Evolutionary conservation across 1,140 invertebrate genomes (phyloP).

Genomic region (Diorhabda sublineata): DNA sequence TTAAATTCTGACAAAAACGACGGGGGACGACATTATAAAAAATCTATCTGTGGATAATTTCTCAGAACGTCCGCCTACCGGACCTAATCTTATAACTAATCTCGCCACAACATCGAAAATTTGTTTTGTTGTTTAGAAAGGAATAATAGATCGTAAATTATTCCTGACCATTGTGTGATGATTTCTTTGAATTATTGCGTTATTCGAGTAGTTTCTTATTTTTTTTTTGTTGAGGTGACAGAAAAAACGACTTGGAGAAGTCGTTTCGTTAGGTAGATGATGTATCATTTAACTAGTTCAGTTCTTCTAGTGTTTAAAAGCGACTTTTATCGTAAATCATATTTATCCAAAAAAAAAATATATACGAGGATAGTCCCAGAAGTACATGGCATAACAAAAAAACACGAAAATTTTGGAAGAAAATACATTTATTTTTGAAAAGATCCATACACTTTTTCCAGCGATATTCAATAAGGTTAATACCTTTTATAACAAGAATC

Average conservation of each 20-base stretch:
- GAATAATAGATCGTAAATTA: conserved; percentile 20
- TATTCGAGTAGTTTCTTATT: background rate
- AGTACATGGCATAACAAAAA: too few relatives aligned
- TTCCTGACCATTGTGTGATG: conserved; percentile 15
- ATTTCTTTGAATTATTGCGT: conserved; percentile 16
- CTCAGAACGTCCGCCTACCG: conserved; percentile 18
- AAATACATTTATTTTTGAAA: too few relatives aligned
- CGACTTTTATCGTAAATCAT: too few relatives aligned
- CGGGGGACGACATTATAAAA: conserved; percentile 6
- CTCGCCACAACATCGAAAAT: conserved; percentile 26
- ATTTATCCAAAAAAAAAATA: too few relatives aligned
- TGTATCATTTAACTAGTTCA: too few relatives aligned
- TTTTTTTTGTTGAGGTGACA: background rate
- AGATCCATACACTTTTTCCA: too few relatives aligned
- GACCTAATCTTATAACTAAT: conserved; percentile 14
- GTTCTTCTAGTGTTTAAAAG: too few relatives aligned
- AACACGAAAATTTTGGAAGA: too few relatives aligned
- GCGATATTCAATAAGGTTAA: too few relatives aligned
- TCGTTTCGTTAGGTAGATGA: too few relatives aligned
- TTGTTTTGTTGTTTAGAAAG: conserved; percentile 12
- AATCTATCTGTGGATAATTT: conserved; percentile 19
- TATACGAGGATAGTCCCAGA: too few relatives aligned
- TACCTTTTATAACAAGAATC: too few relatives aligned
- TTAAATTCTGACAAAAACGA: conserved; percentile 13
- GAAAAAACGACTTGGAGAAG: background rate